Conservation (phyloP, 1,140 invertebrate species). For the Spodoptera litura region DNA sequence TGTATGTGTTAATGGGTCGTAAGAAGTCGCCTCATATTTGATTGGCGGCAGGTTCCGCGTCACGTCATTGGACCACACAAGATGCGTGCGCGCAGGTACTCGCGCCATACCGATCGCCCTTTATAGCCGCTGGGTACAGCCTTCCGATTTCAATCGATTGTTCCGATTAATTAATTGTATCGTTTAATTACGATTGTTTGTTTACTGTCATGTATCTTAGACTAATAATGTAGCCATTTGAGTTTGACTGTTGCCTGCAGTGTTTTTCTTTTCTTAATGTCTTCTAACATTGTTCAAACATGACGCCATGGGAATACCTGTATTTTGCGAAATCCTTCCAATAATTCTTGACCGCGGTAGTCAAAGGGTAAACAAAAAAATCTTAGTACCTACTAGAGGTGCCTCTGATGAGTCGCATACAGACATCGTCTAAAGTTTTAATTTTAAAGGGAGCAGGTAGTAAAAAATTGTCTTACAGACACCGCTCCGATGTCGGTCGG, state of each 20-base stretch:
- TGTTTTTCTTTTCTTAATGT: not conserved
- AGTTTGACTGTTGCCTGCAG: not conserved
- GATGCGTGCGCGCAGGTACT: slow-evolving; percentile 63
- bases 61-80: slow-evolving; percentile 66
- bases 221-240: not conserved
- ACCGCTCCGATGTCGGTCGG: slow-evolving; percentile 69
- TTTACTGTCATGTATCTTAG: not conserved
- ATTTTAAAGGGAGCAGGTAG: slow-evolving; percentile 79
- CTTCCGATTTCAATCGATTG: slow-evolving; percentile 44
- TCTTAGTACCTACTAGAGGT: slow-evolving; percentile 56
- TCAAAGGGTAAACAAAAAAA: slow-evolving; percentile 21
- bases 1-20: slow-evolving; percentile 3
- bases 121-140: slow-evolving; percentile 22
- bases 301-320: slow-evolving; percentile 9
- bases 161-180: slow-evolving; percentile 59
- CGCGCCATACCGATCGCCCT: slow-evolving; percentile 43
- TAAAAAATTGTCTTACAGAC: slow-evolving; percentile 74
- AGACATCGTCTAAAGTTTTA: slow-evolving; percentile 67
- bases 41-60: slow-evolving; percentile 37
- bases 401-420: slow-evolving; percentile 68
- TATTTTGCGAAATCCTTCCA: slow-evolving; percentile 41
- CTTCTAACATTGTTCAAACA: not conserved
- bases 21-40: slow-evolving; percentile 9
- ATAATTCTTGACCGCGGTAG: slow-evolving; percentile 8
- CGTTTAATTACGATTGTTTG: slow-evolving; percentile 23